Percentiles rank a stretch among this genome's conserved stretches.
These are phyloP conservation scores for Peromyscus maniculatus DNA, from an alignment of 2,113 vertebrate species.

Conservation along the genomic window DNA sequence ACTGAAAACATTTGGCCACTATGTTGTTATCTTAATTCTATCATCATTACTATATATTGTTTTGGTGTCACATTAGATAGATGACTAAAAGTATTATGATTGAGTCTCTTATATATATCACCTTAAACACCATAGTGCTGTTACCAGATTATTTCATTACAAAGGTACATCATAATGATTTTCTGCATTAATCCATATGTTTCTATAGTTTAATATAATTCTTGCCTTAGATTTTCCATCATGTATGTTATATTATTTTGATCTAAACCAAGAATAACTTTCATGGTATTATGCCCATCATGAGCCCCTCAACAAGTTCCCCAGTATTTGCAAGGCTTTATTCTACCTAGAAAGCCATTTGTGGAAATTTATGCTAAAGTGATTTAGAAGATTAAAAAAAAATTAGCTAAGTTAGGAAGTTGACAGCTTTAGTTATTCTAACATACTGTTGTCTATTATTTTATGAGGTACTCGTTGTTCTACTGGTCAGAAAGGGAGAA, in stretches of 20 bases:
- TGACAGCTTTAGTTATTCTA: not conserved
- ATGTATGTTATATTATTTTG: not conserved
- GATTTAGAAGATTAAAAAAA: not conserved
- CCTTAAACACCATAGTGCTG: not conserved
- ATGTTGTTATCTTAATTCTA: not conserved
- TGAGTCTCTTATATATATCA: not conserved
- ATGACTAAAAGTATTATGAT: slow-evolving; percentile 12
- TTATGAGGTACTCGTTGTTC: not conserved
- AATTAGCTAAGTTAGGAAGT: not conserved
- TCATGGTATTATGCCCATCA: not conserved
- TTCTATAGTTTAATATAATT: not conserved
- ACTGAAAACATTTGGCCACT: not conserved
- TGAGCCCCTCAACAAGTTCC: not conserved
- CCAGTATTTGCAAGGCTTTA: not conserved
- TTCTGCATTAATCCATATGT: not conserved
- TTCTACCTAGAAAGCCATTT: not conserved
- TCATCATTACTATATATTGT: not conserved
- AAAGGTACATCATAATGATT: not conserved
- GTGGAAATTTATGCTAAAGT: not conserved
- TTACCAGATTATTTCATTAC: not conserved
- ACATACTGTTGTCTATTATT: not conserved
- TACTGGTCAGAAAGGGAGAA: not conserved
- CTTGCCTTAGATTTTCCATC: not conserved
- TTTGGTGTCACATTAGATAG: not conserved
- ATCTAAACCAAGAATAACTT: not conserved